phyloP scores from a whole-genome alignment of 2,888 invertebrate genomes.

The Acrocyrtus sp. region DNA sequence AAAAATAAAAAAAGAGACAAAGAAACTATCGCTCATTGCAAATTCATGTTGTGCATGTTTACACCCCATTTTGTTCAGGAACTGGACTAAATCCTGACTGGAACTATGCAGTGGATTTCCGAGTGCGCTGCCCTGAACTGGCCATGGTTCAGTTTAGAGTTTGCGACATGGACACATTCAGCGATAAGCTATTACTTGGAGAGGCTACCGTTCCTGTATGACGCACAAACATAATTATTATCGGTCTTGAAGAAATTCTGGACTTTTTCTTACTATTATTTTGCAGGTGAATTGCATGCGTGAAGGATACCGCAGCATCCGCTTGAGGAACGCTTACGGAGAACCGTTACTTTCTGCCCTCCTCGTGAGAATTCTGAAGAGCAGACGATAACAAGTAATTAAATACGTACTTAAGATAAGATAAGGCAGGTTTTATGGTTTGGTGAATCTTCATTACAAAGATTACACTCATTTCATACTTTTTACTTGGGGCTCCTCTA shows the following conservation, averaged over 20 bases:
- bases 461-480: too few species aligned
- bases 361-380: conserved; percentile 2
- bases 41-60: neutral
- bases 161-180: conserved; percentile 96
- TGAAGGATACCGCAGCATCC: conserved; percentile 17
- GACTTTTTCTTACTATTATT: neutral
- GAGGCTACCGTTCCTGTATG: conserved; percentile 91
- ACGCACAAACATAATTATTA: conserved; percentile 37
- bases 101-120: conserved; percentile 87
- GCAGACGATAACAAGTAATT: too few species aligned
- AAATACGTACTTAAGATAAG: too few species aligned
- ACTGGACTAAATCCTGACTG: conserved; percentile 94
- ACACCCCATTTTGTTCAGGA: conserved; percentile 68
- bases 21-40: too few species aligned
- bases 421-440: too few species aligned
- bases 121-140: conserved; percentile 81
- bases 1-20: too few species aligned
- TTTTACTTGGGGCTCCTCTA: too few species aligned
- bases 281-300: conserved; percentile 19
- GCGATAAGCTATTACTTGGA: conserved; percentile 94
- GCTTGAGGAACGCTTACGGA: conserved; percentile 20
- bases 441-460: too few species aligned
- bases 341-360: conserved; percentile 15
- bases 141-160: conserved; percentile 88
- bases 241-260: neutral